These are phyloP conservation scores for Rhinophrynus dorsalis DNA, from an alignment of 2,797 vertebrate species.

Conservation along the genomic window DNA sequence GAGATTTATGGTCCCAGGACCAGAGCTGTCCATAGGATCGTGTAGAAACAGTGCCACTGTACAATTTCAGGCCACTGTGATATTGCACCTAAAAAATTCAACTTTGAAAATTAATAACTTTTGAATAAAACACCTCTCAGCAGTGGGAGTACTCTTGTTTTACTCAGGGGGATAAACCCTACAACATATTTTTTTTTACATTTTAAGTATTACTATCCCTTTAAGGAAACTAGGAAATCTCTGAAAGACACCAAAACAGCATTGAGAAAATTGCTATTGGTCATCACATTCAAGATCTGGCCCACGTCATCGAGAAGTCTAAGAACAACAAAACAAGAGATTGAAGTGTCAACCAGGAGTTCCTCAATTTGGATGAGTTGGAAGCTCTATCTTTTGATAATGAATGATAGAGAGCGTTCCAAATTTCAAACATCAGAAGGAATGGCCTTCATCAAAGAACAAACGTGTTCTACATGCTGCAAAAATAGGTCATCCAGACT, in stretches of 20 bases:
- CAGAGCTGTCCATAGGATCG: too few relatives aligned
- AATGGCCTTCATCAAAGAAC: conserved; percentile 53
- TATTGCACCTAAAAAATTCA: too few relatives aligned
- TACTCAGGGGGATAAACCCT: too few relatives aligned
- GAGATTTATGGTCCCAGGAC: too few relatives aligned
- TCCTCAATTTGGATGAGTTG: conserved; percentile 88
- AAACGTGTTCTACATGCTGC: conserved; percentile 60
- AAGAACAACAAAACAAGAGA: conserved; percentile 86
- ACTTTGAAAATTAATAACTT: too few relatives aligned
- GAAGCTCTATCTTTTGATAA: conserved; percentile 85
- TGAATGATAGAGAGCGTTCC: conserved; percentile 83
- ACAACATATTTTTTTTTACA: too few relatives aligned
- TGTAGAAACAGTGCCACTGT: too few relatives aligned
- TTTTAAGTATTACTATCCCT: too few relatives aligned
- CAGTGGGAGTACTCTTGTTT: too few relatives aligned
- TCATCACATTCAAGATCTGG: conserved; percentile 89
- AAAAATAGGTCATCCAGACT: conserved; percentile 41
- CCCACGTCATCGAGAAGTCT: conserved; percentile 84
- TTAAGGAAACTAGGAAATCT: conserved; percentile 83
- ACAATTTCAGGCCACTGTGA: too few relatives aligned
- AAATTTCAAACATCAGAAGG: conserved; percentile 67
- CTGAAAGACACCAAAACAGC: conserved; percentile 87
- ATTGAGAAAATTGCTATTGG: conserved; percentile 88
- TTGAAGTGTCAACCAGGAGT: conserved; percentile 88
- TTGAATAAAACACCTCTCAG: too few relatives aligned